phyloP scores from a whole-genome alignment of 2,113 vertebrate species.

The Pogonocichla stellata region DNA sequence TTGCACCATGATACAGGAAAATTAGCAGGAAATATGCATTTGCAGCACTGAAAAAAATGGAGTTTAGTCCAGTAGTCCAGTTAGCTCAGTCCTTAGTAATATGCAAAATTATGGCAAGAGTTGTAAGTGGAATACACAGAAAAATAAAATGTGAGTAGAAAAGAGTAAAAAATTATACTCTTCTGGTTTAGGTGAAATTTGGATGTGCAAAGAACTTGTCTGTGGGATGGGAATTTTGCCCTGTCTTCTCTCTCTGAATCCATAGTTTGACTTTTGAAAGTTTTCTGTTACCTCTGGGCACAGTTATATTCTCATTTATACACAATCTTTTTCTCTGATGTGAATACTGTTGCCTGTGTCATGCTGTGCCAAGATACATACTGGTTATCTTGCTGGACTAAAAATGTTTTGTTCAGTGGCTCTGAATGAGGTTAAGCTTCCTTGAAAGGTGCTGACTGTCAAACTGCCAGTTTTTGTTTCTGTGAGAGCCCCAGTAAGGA shows the following conservation, averaged over 20 bases:
- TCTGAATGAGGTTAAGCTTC: background rate
- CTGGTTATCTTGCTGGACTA: slow-evolving; percentile 20
- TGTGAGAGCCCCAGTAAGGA: slow-evolving; percentile 39
- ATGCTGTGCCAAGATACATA: background rate
- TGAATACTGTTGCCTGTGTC: background rate
- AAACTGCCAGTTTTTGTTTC: slow-evolving; percentile 40
- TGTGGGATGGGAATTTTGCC: background rate
- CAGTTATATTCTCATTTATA: background rate
- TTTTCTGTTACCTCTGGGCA: background rate
- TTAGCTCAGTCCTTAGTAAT: background rate
- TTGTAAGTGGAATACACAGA: background rate
- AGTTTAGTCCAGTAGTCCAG: background rate
- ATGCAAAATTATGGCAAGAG: background rate
- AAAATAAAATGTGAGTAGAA: background rate
- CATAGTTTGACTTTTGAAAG: background rate
- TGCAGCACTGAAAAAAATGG: background rate
- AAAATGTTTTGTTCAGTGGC: slow-evolving; percentile 23
- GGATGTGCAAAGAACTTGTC: background rate
- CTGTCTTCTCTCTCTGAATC: background rate
- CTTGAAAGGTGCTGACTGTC: slow-evolving; percentile 16
- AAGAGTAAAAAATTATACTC: background rate
- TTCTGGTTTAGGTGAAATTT: background rate
- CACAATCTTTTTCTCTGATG: background rate
- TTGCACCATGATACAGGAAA: background rate
- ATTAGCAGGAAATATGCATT: background rate